Conservation (phyloP, 2,113 vertebrate genomes). For the Columba livia region DNA sequence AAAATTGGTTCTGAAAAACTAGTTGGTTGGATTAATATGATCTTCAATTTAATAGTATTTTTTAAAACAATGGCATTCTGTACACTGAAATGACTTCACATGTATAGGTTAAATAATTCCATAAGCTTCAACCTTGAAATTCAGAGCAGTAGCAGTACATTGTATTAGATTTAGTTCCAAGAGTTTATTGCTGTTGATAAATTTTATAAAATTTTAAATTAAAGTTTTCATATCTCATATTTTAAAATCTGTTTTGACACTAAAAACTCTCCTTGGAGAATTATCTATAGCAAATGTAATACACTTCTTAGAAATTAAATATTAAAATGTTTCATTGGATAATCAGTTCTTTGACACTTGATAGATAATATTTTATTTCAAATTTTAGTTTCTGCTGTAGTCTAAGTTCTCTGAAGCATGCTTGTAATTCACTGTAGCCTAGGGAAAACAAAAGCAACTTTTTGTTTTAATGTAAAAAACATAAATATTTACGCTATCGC, state of each 20-base stretch:
- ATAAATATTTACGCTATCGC: neutral
- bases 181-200: constrained; percentile 5
- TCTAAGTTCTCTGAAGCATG: neutral
- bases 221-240: neutral
- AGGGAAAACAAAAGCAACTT: neutral
- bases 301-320: neutral
- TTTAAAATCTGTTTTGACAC: neutral
- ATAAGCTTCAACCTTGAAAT: neutral
- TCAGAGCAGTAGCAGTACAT: neutral
- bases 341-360: neutral
- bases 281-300: neutral
- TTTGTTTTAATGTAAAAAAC: neutral
- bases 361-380: neutral
- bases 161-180: neutral
- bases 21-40: neutral
- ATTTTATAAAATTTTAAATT: neutral
- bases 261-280: neutral
- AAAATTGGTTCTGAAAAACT: constrained; percentile 37
- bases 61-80: constrained; percentile 20
- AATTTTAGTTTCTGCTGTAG: neutral
- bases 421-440: neutral
- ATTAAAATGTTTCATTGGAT: neutral
- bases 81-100: neutral
- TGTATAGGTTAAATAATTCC: neutral
- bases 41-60: constrained; percentile 15